Evolutionary conservation across 2,113 vertebrate genomes (phyloP).

Genomic region (Excalfactoria chinensis): DNA sequence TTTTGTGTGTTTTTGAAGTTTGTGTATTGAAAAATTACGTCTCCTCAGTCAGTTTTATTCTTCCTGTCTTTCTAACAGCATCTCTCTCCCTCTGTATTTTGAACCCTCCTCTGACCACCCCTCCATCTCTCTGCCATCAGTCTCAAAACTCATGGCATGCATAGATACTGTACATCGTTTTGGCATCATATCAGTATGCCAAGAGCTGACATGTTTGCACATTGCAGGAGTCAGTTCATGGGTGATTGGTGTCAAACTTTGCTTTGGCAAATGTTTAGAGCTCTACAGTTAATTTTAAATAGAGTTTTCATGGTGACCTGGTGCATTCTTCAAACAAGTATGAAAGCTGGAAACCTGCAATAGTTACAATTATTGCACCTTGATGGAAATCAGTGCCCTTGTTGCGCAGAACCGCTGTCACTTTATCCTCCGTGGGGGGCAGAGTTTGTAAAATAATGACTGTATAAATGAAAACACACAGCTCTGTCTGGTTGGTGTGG

Average conservation of each 20-base stretch:
- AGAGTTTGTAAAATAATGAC: not conserved
- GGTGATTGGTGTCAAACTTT: not conserved
- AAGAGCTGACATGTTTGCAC: not conserved
- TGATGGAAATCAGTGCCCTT: not conserved
- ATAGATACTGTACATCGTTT: not conserved
- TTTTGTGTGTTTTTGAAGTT: not conserved
- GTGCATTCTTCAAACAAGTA: not conserved
- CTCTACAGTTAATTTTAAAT: conserved; percentile 30
- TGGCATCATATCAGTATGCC: not conserved
- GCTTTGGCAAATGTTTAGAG: not conserved
- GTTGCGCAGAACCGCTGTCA: not conserved
- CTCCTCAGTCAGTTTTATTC: conserved; percentile 34
- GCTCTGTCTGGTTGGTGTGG: not conserved
- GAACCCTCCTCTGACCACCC: not conserved
- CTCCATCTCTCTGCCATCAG: not conserved
- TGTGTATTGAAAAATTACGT: conserved; percentile 43
- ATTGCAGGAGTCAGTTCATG: not conserved
- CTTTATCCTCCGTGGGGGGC: not conserved
- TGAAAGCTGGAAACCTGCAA: conserved; percentile 22
- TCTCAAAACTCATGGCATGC: not conserved
- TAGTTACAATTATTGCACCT: not conserved
- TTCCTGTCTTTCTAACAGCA: conserved; percentile 30
- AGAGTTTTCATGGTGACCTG: conserved; percentile 16
- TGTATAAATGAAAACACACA: not conserved
- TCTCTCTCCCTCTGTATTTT: not conserved